Percentiles rank a stretch among this genome's conserved stretches.
Evolutionary conservation across 2,113 vertebrate genomes (phyloP).

Genomic region (Leptocoma aspasia): DNA sequence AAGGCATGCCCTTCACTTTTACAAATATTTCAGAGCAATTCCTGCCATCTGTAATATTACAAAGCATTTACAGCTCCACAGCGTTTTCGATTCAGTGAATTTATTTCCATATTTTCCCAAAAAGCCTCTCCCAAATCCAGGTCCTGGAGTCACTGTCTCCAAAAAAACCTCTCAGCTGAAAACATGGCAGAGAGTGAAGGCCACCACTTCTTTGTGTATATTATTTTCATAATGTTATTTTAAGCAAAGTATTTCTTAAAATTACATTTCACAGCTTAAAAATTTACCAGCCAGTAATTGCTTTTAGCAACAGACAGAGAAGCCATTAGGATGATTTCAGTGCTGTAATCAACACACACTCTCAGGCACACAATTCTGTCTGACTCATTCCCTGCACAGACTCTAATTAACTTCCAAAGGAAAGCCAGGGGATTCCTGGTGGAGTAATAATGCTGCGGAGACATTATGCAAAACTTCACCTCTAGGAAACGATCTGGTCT

Average conservation of each 20-base stretch:
- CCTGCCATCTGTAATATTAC: neutral
- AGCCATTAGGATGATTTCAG: conserved; percentile 17
- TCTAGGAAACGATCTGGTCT: neutral
- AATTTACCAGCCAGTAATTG: conserved; percentile 24
- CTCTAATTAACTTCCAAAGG: conserved; percentile 43
- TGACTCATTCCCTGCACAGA: conserved; percentile 36
- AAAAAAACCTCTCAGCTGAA: fast-evolving
- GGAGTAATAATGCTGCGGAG: neutral
- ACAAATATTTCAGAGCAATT: neutral
- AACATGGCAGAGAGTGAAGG: fast-evolving
- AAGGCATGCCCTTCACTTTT: neutral
- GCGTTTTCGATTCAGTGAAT: neutral
- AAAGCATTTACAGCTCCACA: neutral
- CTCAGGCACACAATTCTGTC: neutral
- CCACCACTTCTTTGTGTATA: neutral
- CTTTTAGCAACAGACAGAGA: conserved; percentile 15
- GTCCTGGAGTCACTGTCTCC: neutral
- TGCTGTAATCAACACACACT: conserved; percentile 19
- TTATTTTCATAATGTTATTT: neutral
- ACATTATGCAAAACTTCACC: conserved; percentile 19
- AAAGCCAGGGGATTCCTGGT: conserved; percentile 32
- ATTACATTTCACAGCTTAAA: neutral
- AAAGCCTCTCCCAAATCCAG: neutral
- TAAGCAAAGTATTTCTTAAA: conserved; percentile 25
- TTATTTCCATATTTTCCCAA: neutral